A percentile compares a stretch with the other conserved stretches of the same genome.
Evolutionary conservation across 2,888 invertebrate species (phyloP).

Genomic region (Sarcophaga variegata): DNA sequence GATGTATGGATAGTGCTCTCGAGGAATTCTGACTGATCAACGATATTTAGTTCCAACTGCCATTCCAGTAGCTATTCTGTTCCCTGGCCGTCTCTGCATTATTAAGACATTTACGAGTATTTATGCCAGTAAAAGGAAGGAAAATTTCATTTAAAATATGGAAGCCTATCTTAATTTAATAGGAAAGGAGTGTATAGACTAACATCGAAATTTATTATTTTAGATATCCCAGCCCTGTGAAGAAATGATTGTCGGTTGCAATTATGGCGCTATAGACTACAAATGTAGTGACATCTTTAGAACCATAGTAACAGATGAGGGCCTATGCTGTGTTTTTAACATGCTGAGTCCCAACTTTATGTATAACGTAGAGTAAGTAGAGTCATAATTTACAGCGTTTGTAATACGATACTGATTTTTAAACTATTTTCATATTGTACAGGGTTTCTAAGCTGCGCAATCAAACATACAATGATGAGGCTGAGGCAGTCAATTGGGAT

Average conservation of each 20-base stretch:
- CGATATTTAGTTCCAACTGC: too few species aligned
- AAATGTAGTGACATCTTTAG: slow-evolving; percentile 87
- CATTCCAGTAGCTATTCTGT: too few species aligned
- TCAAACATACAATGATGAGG: slow-evolving; percentile 34
- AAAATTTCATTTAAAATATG: too few species aligned
- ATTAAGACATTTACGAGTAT: too few species aligned
- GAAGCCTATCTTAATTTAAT: too few species aligned
- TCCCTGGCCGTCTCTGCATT: too few species aligned
- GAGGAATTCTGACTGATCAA: too few species aligned
- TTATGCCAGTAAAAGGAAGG: too few species aligned
- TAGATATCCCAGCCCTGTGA: slow-evolving; percentile 89
- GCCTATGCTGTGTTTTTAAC: slow-evolving; percentile 92
- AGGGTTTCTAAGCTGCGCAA: slow-evolving; percentile 42
- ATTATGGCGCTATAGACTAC: slow-evolving; percentile 85
- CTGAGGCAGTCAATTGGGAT: slow-evolving; percentile 85
- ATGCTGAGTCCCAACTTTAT: slow-evolving; percentile 84
- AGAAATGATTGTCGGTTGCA: slow-evolving; percentile 87
- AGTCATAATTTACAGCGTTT: not conserved
- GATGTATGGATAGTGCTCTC: too few species aligned
- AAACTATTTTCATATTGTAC: not conserved
- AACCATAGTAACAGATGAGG: slow-evolving; percentile 85
- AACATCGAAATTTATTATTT: not conserved
- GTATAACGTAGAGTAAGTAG: slow-evolving; percentile 68
- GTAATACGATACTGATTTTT: not conserved
- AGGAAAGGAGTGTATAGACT: too few species aligned